A percentile compares a stretch with the other conserved stretches of the same genome.
Evolutionary conservation across 2,888 invertebrate species (phyloP).

Genomic region (Tribolium freemani): DNA sequence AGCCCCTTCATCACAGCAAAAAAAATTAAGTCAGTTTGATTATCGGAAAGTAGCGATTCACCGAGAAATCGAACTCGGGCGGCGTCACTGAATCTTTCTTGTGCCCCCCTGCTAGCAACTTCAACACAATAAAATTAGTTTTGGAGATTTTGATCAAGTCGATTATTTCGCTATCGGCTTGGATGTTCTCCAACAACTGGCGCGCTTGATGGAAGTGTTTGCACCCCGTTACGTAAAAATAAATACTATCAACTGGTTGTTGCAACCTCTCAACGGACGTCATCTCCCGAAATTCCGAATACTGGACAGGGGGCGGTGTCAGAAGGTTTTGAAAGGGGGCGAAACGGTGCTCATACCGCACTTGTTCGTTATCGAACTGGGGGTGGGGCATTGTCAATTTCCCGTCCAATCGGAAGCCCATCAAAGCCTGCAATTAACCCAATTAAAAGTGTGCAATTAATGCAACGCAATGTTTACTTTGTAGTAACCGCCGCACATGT

Average conservation of each 20-base stretch:
- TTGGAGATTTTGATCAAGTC: slow-evolving; percentile 92
- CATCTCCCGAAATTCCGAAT: slow-evolving; percentile 90
- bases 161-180: slow-evolving; percentile 84
- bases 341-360: slow-evolving; percentile 95
- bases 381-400: slow-evolving; percentile 88
- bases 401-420: slow-evolving; percentile 89
- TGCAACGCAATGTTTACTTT: slow-evolving; percentile 75
- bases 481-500: slow-evolving; percentile 95
- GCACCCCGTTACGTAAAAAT: slow-evolving; percentile 86
- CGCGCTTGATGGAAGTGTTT: slow-evolving; percentile 95
- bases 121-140: slow-evolving; percentile 96
- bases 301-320: slow-evolving; percentile 92
- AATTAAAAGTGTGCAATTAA: background rate
- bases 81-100: slow-evolving; percentile 87
- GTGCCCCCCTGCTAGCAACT: slow-evolving; percentile 92
- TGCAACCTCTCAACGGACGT: slow-evolving; percentile 76
- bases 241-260: slow-evolving; percentile 70
- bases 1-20: background rate
- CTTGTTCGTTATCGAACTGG: slow-evolving; percentile 93
- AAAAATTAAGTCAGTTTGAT: slow-evolving; percentile 75
- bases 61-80: slow-evolving; percentile 92
- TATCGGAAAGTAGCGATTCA: slow-evolving; percentile 91
- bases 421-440: slow-evolving; percentile 78
- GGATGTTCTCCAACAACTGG: slow-evolving; percentile 85
- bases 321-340: slow-evolving; percentile 88